Base-by-base conservation (phyloP, 2,888 invertebrate species). In the Tupiocoris notatus region DNA sequence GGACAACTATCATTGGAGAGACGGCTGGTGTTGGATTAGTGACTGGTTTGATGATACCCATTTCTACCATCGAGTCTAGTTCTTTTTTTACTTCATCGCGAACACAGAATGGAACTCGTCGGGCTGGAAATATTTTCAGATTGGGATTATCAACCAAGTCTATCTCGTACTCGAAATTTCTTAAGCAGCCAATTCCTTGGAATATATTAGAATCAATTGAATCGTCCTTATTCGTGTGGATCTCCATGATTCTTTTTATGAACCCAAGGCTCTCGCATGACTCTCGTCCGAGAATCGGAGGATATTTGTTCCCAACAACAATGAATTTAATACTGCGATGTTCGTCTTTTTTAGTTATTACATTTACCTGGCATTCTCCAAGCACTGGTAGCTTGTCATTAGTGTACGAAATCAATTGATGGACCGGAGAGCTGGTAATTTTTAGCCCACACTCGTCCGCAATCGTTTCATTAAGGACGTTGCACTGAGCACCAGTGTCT, bases 1-100 rank as follows among this genome's bases (percentile, higher is more conserved):
- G 56, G 0, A 70, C 63, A 22, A 77, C 22, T 1, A 75, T 54
- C 59, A 77, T 66, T 23, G 61, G 64, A 1, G 65, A 65, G 1
- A 24, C 65, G 16, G 65, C 65, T 1, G 24, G 65, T 39, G 25
- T 65, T 9, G 74, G 74, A 39, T 74, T 64, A n/a, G 74, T 64
- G 0, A 65, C 54, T 17, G 74, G 74, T 20, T 66, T 24, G 12
- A 74, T 74, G 20, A 74, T 64, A 25, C 64, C 64, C 9, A 39
- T 1, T 21, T 22, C 22, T 9, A 64, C 39, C 64, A 74, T 65
- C 1, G 12, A 22, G 20, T 74, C 64, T 9, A 74, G 18, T 64
- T 74, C 64, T 64, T 7, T 17, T 23, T 64, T 74, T 1, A 74
- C 74, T 9, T 64, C 17, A 20, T 64, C 54, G 7, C 25, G 39